Conservation (phyloP, 2,888 invertebrate species). For the Callosobruchus maculatus region DNA sequence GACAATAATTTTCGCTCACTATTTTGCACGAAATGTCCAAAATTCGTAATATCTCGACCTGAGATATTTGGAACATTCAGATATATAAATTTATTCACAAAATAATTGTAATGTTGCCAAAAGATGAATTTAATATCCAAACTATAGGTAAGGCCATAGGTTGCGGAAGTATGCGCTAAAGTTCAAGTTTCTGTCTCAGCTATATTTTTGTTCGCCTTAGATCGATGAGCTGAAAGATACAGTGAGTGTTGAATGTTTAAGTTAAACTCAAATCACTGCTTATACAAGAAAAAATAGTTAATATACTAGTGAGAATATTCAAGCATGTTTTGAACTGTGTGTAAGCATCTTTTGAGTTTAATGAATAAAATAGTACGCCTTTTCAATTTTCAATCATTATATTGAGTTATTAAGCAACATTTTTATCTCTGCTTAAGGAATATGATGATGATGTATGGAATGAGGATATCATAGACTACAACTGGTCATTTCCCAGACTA, state of each 20-base stretch:
- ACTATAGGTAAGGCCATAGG: too few species aligned
- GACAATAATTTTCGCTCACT: too few species aligned
- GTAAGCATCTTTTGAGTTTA: not conserved
- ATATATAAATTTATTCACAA: too few species aligned
- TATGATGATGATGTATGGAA: conserved; percentile 34
- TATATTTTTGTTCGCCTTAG: too few species aligned
- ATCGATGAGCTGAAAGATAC: not conserved
- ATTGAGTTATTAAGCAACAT: conserved; percentile 12
- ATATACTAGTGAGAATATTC: not conserved
- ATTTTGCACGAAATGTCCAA: too few species aligned
- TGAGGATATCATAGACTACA: conserved; percentile 41
- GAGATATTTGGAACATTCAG: too few species aligned
- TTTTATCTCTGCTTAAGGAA: conserved; percentile 44
- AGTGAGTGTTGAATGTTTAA: not conserved
- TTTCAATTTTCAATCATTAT: conserved; percentile 18
- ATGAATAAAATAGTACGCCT: conserved; percentile 44
- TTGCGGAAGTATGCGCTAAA: too few species aligned
- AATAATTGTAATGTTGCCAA: too few species aligned
- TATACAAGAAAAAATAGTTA: not conserved
- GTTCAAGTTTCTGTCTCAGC: too few species aligned
- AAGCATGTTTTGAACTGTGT: not conserved
- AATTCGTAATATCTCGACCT: too few species aligned
- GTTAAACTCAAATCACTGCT: not conserved
- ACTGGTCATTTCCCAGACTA: conserved; percentile 37
- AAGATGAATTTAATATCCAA: too few species aligned